phyloP scores from a whole-genome alignment of 2,113 vertebrate genomes.

The Marmota flaviventris region DNA sequence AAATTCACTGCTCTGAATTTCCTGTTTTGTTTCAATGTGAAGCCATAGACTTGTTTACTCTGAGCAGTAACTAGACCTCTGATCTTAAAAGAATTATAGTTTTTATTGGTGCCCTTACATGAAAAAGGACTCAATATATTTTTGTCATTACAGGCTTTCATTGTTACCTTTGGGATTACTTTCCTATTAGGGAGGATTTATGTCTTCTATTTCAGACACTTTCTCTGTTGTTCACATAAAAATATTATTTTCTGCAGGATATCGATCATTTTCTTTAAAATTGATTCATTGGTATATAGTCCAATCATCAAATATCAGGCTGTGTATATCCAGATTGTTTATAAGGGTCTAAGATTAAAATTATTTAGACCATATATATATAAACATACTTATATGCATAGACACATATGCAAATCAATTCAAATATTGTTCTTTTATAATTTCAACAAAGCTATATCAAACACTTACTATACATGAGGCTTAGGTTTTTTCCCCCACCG shows the following conservation, averaged over 20 bases:
- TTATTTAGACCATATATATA: neutral
- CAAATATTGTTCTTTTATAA: neutral
- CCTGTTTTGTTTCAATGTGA: constrained; percentile 56
- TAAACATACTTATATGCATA: neutral
- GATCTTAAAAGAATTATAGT: constrained; percentile 58
- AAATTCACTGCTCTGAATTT: constrained; percentile 37
- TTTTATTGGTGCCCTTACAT: constrained; percentile 62
- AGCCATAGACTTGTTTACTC: constrained; percentile 57
- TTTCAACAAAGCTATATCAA: constrained; percentile 36
- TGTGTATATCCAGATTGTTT: neutral
- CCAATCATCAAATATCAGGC: neutral
- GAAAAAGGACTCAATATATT: constrained; percentile 64
- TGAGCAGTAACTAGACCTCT: constrained; percentile 59
- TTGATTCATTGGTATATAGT: neutral
- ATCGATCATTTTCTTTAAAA: constrained; percentile 59
- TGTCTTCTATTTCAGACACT: neutral
- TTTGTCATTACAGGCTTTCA: constrained; percentile 66
- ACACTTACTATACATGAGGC: neutral
- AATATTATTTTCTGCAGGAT: constrained; percentile 49
- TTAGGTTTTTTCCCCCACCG: neutral
- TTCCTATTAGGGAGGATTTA: constrained; percentile 69
- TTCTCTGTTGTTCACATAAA: constrained; percentile 63
- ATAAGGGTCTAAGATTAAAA: neutral
- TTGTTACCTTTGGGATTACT: constrained; percentile 62
- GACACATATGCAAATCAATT: neutral